Base-by-base conservation (phyloP, 1,140 invertebrate species). In the Ceratina japonica region DNA sequence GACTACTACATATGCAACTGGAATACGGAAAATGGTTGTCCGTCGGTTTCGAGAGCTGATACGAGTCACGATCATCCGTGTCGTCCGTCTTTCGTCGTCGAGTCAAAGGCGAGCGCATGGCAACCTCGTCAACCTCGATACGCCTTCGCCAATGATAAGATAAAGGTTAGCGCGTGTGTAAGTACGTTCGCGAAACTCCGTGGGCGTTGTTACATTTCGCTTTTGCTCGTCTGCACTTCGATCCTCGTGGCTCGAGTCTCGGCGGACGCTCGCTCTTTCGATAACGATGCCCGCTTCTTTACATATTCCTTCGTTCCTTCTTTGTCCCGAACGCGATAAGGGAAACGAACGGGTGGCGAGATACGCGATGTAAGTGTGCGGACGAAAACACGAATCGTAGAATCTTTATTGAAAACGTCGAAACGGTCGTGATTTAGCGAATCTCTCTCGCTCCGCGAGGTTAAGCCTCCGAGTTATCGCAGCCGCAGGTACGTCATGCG, bases 111-210 rank as follows among this genome's bases (percentile, higher is more conserved):
- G 71, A 85, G 80, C 76, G 71, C 71, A 85, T 81, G 75, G 69
- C 83, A 85, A 81, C 80, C 75, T 78, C 75, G 75, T 72, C 80
- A 85, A 73, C 84, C 79, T 79, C 83, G 87, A 90, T 88, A 87
- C 82, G 87, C 83, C 81, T 83, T 84, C 88, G 72, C 59, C 83
- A 84, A 86, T 89, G 88, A 89, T 89, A 89, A 89, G 87, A 88
- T 90, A 90, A 90, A 90, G 87, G 89, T 90, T 86, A 80, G 89
- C 80, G 89, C 80, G 62, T 76, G 86, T 85, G 64, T 74, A 79
- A 37, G 64, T 85, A 20, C 44, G 44, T 72, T 62, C 59, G 69
- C 24, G 49, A 79, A 59, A 69, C 27, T 49, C 54, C 51, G 63
- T 83, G 58, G 77, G 78, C 78, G 78, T 83, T 77, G 69, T 63